Conservation (phyloP, 2,888 invertebrate genomes). For the Ypsolopha sequella region DNA sequence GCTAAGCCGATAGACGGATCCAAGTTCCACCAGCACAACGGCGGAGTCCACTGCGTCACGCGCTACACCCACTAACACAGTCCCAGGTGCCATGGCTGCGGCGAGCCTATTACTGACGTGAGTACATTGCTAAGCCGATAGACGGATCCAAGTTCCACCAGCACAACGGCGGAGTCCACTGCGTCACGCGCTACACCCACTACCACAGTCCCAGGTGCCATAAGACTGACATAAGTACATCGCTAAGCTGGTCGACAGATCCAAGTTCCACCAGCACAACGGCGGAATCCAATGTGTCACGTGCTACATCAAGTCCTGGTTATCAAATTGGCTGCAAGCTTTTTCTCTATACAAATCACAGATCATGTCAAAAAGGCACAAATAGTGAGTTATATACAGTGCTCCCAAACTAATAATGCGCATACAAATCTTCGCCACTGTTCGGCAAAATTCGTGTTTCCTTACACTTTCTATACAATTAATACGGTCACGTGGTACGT, state of each 20-base stretch:
- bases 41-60: conserved; percentile 87
- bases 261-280: conserved; percentile 91
- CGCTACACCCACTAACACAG: conserved; percentile 91
- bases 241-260: conserved; percentile 84
- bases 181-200: conserved; percentile 87
- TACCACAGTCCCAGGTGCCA: conserved; percentile 92
- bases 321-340: no score
- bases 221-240: conserved; percentile 80
- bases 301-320: conserved; percentile 44
- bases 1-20: conserved; percentile 90
- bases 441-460: no score
- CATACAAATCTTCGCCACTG: no score
- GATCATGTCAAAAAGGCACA: no score
- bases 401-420: no score
- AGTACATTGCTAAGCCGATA: conserved; percentile 75
- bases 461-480: no score
- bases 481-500: no score
- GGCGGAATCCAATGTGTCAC: conserved; percentile 89
- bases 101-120: conserved; percentile 86
- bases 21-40: conserved; percentile 91
- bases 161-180: conserved; percentile 86
- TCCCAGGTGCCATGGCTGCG: conserved; percentile 90
- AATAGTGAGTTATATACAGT: no score
- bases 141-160: conserved; percentile 94
- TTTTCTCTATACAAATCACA: no score